Evolutionary conservation across 2,113 vertebrate genomes (phyloP), one percentile per base, ranked within the genome.

Genomic region (Steatornis caripensis): DNA sequence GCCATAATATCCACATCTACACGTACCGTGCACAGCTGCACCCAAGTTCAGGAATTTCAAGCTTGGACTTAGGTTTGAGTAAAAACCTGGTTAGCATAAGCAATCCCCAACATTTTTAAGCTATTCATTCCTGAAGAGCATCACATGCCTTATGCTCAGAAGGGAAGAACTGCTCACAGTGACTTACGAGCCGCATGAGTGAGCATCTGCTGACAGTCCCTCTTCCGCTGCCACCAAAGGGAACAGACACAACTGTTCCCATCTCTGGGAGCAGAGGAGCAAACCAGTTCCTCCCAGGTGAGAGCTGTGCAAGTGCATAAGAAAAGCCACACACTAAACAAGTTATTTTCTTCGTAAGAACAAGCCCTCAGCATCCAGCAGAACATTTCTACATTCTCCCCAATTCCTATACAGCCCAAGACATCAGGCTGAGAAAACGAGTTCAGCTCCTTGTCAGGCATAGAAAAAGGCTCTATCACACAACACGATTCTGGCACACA

Each of bases 21-120:
- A 45, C 1, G 1, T 3, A 10, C 30, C 7, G 2, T 2, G 12
- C 19, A 29, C 46, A 62, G 64, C 24, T 5, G 5, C 76, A 46
- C 13, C 24, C 46, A 49, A 14, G 22, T 0, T 15, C 32, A 78
- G 65, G 74, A 49, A 70, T 78, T 48, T 71, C 61, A 85, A 66
- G 48, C 53, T 27, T n/a, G 43, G 74, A 66, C 64, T 70, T 60
- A 30, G 74, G 15, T 69, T 77, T 64, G 22, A 6, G 3, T 37
- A 61, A 88, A 94, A 84, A 64, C 12, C 46, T 58, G 54, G 29
- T 26, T 26, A 62, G 37, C 34, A 51, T 17, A 41, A 77, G 41
- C 58, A 86, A 34, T 5, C 1, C 15, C 41, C 71, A 58, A n/a
- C 32, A 43, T 12, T 66, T 86, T 80, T 61, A 83, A 90, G 62